Percentiles rank a stretch among this genome's conserved stretches.
phyloP scores from a whole-genome alignment of 2,113 vertebrate genomes.

The Hymenochirus boettgeri region DNA sequence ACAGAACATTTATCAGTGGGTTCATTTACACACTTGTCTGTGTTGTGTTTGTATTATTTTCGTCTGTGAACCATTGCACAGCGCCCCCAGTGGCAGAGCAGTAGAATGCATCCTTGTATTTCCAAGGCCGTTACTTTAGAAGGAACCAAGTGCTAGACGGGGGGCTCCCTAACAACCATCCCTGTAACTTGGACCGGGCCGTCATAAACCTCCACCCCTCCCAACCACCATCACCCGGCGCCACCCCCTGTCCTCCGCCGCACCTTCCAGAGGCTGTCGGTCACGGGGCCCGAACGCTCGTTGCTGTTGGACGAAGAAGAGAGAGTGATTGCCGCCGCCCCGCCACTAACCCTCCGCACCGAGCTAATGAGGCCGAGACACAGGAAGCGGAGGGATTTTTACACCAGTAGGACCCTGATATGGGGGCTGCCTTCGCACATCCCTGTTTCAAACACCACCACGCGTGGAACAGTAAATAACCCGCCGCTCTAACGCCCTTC shows the following conservation, averaged over 20 bases:
- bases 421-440: neutral
- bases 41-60: too few species aligned
- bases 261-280: slow-evolving; percentile 37
- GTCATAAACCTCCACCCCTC: slow-evolving; percentile 42
- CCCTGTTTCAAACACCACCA: slow-evolving; percentile 6
- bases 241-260: slow-evolving; percentile 2
- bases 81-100: too few species aligned
- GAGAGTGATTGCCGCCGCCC: slow-evolving; percentile 11
- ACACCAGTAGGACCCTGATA: accelerated
- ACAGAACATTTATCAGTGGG: too few species aligned
- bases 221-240: slow-evolving; percentile 45
- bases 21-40: too few species aligned
- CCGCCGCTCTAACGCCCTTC: neutral
- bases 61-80: too few species aligned
- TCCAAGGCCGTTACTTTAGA: too few species aligned
- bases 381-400: slow-evolving; percentile 40
- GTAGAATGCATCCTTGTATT: too few species aligned
- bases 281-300: slow-evolving; percentile 31
- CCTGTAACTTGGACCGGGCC: too few species aligned
- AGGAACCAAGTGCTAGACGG: too few species aligned
- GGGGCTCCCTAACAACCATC: too few species aligned
- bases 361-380: slow-evolving; percentile 38
- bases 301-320: slow-evolving; percentile 18
- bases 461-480: neutral
- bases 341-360: slow-evolving; percentile 43